Evolutionary conservation across 2,888 invertebrate species (phyloP).

Genomic region (Dusona sp.): DNA sequence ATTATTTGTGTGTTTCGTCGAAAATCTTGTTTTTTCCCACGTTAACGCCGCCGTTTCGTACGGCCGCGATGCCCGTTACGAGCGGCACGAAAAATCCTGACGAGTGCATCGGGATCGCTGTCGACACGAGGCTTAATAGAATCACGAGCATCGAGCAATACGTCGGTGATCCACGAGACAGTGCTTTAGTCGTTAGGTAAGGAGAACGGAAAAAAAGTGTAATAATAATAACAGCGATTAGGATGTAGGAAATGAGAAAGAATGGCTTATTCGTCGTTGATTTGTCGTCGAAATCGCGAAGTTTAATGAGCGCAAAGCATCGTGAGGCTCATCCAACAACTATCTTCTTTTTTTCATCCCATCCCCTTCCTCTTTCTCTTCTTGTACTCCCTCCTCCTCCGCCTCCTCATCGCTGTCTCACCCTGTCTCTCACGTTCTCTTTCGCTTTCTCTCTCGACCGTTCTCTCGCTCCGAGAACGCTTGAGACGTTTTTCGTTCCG

Average conservation of each 20-base stretch:
- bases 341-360: slow-evolving; percentile 16
- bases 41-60: slow-evolving; percentile 63
- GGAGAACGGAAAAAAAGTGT: slow-evolving; percentile 15
- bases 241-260: neutral
- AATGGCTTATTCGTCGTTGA: neutral
- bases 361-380: slow-evolving; percentile 8
- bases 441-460: slow-evolving; percentile 18
- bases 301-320: slow-evolving; percentile 49
- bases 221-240: neutral
- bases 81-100: slow-evolving; percentile 73
- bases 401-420: slow-evolving; percentile 9
- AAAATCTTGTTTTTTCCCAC: slow-evolving; percentile 1
- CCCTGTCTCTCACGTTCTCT: slow-evolving; percentile 16
- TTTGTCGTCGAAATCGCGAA: slow-evolving; percentile 9
- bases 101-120: slow-evolving; percentile 71
- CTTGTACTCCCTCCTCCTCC: neutral
- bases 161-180: slow-evolving; percentile 67
- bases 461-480: slow-evolving; percentile 46
- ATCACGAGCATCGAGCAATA: slow-evolving; percentile 63
- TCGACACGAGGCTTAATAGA: slow-evolving; percentile 62
- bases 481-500: slow-evolving; percentile 62
- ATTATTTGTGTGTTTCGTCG: slow-evolving; percentile 8
- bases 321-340: slow-evolving; percentile 48
- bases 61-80: slow-evolving; percentile 79
- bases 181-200: slow-evolving; percentile 70